Evolutionary conservation across 2,888 invertebrate genomes (phyloP), one percentile per base, ranked within the genome.

Genomic region (Drosophila ustulata): DNA sequence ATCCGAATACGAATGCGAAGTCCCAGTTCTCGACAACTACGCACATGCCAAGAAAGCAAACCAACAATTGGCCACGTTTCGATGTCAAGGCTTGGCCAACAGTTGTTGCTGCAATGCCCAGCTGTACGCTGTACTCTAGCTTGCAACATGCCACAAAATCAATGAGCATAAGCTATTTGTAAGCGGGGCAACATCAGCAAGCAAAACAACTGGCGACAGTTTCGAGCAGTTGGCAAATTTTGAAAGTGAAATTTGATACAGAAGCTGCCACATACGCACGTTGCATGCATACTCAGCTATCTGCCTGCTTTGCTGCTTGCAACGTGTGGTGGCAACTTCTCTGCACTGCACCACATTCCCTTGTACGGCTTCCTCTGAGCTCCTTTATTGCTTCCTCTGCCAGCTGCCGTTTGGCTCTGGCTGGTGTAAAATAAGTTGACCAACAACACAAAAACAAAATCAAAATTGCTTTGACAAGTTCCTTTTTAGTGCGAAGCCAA

Each of bases 101-200:
- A 63, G 56, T 62, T 9, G 32, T 37, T 37, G 37, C 37, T 68
- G 62, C 75, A 66, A 63, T 43, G 41, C 52, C 78, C 65, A 77
- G 58, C 52, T 62, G 66, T 41, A 58, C 45, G 58, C 28, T 13
- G 28, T 46, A 13, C 6, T 52, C 25, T 1, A 18, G 46, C 71
- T 66, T 81, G 78, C 73, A 77, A 79, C 86, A 79, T 82, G 80
- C 82, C 82, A 65, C 86, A 85, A 82, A 86, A 82, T 82, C 86
- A 82, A 85, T 85, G 86, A 80, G 82, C 80, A 85, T 71, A 73
- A 79, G 77, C 71, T 67, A 83, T 83, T 78, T 83, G 83, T 47
- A 62, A 64, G 65, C 69, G 51, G 51, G 57, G 45, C 63, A 45
- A 25, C 65, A 66, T 37, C 53, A 53, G 49, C n/a, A 30, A 18